Evolutionary conservation across 2,113 vertebrate species (phyloP).

Genomic region (Mastomys natalensis): DNA sequence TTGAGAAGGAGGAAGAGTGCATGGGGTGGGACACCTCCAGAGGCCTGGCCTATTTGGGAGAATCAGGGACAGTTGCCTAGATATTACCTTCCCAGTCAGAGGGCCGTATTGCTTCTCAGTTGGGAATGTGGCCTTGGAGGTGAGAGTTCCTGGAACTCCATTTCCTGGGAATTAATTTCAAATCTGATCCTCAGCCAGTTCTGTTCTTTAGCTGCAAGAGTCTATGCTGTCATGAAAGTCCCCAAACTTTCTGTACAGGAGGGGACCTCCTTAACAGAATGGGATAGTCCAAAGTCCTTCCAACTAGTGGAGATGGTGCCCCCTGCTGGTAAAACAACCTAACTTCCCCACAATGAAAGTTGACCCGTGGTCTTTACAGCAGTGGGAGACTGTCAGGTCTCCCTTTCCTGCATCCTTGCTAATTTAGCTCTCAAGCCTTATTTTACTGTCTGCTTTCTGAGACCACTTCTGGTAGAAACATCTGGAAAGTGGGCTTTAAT

Average conservation of each 20-base stretch:
- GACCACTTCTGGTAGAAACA: not conserved
- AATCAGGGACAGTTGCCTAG: not conserved
- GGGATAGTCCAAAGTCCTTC: too few species aligned
- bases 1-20: not conserved
- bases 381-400: fast-evolving
- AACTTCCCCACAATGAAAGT: fast-evolving
- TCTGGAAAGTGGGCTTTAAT: not conserved
- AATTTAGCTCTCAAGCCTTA: not conserved
- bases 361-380: fast-evolving
- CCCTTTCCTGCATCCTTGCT: fast-evolving
- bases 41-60: not conserved
- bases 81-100: not conserved
- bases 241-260: fast-evolving
- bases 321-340: not conserved
- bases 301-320: not conserved
- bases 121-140: not conserved
- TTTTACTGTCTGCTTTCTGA: not conserved
- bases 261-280: not conserved
- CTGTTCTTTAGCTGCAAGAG: not conserved
- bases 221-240: not conserved
- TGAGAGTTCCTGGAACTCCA: not conserved
- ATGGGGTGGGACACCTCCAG: too few species aligned
- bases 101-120: not conserved
- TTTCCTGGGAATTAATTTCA: not conserved
- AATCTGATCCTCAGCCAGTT: not conserved